phyloP scores from a whole-genome alignment of 1,140 invertebrate species.

The Tenebrio molitor region DNA sequence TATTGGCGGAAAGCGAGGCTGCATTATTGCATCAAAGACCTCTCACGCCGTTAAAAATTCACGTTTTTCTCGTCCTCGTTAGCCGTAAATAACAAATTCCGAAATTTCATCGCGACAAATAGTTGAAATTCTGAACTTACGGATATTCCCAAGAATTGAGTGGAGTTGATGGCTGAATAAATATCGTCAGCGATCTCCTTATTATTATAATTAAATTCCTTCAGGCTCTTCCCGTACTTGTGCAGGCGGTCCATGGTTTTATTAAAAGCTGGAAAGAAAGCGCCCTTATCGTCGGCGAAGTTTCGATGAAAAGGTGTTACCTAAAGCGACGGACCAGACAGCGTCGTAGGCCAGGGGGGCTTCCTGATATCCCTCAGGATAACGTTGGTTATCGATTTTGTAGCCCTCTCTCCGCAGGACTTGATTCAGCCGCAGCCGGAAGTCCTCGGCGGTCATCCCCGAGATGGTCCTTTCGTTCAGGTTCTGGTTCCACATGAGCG shows the following conservation, averaged over 20 bases:
- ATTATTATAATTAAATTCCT: conserved; percentile 98
- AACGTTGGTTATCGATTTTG: conserved; percentile 85
- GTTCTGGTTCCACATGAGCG: conserved; percentile 98
- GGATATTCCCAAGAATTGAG: conserved; percentile 97
- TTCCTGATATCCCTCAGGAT: conserved; percentile 96
- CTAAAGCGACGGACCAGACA: conserved; percentile 96
- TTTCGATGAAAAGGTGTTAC: conserved; percentile 64
- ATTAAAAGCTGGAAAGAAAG: conserved; percentile 83
- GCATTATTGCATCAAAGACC: neutral
- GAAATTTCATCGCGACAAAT: too few relatives aligned
- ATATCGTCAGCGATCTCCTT: conserved; percentile 95
- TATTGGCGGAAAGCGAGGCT: neutral
- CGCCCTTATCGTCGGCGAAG: too few relatives aligned
- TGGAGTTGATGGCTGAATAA: conserved; percentile 97
- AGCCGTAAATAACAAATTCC: too few relatives aligned
- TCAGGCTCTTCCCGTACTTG: conserved; percentile 84
- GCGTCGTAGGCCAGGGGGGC: conserved; percentile 99
- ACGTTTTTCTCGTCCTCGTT: too few relatives aligned
- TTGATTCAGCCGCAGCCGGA: conserved; percentile 82
- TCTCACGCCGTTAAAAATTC: conserved; percentile 48
- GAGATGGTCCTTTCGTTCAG: conserved; percentile 90
- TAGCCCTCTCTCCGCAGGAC: conserved; percentile 83
- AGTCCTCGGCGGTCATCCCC: conserved; percentile 88
- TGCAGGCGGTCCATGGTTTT: conserved; percentile 92
- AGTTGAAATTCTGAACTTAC: too few relatives aligned